Percentiles rank a stretch among this genome's conserved stretches.
Conservation (phyloP, 2,888 invertebrate species). For the Nomada hirtipes region DNA sequence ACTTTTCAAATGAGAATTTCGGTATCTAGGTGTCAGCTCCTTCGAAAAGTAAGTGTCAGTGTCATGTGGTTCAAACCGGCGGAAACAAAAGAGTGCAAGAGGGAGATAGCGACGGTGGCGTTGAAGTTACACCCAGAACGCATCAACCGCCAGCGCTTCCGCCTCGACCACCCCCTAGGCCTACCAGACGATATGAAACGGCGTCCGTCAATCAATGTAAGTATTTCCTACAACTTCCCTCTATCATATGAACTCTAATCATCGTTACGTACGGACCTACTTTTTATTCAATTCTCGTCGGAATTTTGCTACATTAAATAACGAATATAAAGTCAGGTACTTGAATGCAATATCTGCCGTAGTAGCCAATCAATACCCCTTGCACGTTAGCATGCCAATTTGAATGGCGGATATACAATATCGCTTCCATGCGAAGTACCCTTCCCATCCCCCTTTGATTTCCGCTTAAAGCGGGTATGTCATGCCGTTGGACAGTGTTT, state of each 20-base stretch:
- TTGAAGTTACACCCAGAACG: conserved; percentile 78
- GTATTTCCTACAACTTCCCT: conserved; percentile 44
- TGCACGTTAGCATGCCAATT: conserved; percentile 22
- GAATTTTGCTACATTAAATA: background rate
- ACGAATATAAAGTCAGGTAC: background rate
- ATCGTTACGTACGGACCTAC: background rate
- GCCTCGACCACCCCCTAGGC: conserved; percentile 82
- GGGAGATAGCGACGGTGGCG: conserved; percentile 76
- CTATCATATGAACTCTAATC: background rate
- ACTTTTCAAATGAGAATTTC: background rate
- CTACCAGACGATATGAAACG: conserved; percentile 80
- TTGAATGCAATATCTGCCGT: background rate
- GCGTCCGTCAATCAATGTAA: conserved; percentile 78
- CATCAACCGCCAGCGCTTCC: conserved; percentile 83
- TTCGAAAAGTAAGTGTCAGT: conserved; percentile 79
- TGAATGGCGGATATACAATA: conserved; percentile 36
- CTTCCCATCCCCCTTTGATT: conserved; percentile 39
- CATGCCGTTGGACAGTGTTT: conserved; percentile 47
- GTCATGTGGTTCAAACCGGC: conserved; percentile 78
- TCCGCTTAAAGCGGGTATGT: conserved; percentile 41
- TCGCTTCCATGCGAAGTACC: conserved; percentile 13
- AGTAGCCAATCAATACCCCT: conserved; percentile 36
- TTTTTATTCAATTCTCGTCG: background rate
- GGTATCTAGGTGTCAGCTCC: conserved; percentile 63
- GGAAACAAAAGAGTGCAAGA: conserved; percentile 75